Evolutionary conservation across 2,888 invertebrate genomes (phyloP), one percentile per base, ranked within the genome.

Genomic region (Trissolcus brochymenae): DNA sequence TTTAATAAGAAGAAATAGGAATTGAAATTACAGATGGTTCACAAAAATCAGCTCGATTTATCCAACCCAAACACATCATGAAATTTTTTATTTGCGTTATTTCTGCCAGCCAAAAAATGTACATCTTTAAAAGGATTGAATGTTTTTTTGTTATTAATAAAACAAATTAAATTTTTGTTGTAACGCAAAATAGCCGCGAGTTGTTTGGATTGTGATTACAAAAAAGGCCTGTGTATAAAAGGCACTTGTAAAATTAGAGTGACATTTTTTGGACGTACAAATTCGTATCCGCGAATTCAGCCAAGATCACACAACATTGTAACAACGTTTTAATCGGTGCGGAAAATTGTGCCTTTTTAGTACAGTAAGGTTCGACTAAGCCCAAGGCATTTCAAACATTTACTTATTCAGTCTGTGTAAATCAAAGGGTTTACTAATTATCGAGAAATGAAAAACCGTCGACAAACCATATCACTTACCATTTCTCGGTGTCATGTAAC

Each of bases 341-440:
- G 86, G 81, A 86, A 87, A 86, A 86, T 87, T 88, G 89, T 89
- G 89, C 89, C 89, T 89, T 89, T 87, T 87, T 88, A 88, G 88
- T 85, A 84, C 84, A 83, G 85, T 89, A 88, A 87, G 87, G 83
- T 84, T 86, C 82, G 84, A 86, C 83, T 87, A 88, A 88, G 82
- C 83, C 84, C 84, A 81, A 78, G 80, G 81, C 82, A 81, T 82
- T 79, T 73, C 66, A 62, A 17, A 71, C 62, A 76, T 79, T 35
- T 35, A 77, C 73, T 72, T 76, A 79, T 79, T 82, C 81, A 78
- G 80, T 82, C 73, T 68, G 74, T 51, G 50, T 56, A 68, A 79
- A 77, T 56, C 67, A 68, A 72, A 64, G 76, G 76, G 70, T 77
- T 61, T 66, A 76, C 73, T 67, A n/a, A n/a, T n/a, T 11, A 76